phyloP scores from a whole-genome alignment of 2,797 vertebrate genomes.

The Phoeniculus purpureus region DNA sequence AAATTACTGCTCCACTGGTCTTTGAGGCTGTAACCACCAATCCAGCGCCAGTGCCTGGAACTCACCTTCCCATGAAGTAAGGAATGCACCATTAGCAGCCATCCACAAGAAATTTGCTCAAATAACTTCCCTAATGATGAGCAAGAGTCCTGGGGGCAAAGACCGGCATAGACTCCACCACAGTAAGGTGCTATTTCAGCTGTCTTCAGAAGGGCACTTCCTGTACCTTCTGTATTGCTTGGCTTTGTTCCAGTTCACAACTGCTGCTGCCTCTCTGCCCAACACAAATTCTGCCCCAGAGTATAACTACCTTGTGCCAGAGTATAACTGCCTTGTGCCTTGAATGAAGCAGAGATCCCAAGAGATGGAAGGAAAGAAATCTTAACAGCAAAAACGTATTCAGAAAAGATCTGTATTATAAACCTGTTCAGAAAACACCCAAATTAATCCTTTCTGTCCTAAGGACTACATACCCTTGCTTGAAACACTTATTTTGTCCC shows the following conservation, averaged over 20 bases:
- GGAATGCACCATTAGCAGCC: neutral
- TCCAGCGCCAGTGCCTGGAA: neutral
- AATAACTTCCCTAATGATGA: neutral
- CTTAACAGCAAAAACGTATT: neutral
- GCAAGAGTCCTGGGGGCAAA: fast-evolving
- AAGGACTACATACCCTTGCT: neutral
- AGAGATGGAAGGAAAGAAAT: neutral
- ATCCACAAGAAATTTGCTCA: neutral
- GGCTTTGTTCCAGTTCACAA: neutral
- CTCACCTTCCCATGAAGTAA: neutral
- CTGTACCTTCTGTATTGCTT: neutral
- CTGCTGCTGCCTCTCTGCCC: neutral
- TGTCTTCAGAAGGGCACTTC: neutral
- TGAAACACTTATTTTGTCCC: neutral
- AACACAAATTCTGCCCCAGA: neutral
- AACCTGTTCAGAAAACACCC: neutral
- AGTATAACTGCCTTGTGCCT: neutral
- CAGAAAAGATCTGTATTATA: no score
- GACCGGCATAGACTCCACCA: neutral
- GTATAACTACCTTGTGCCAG: neutral
- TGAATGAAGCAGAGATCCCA: neutral
- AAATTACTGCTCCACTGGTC: neutral
- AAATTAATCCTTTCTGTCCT: neutral
- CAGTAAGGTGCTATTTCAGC: neutral
- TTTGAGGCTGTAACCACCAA: neutral